Percentiles rank a stretch among this genome's conserved stretches.
Evolutionary conservation across 1,140 invertebrate species (phyloP).

Genomic region (Chelonus insularis): DNA sequence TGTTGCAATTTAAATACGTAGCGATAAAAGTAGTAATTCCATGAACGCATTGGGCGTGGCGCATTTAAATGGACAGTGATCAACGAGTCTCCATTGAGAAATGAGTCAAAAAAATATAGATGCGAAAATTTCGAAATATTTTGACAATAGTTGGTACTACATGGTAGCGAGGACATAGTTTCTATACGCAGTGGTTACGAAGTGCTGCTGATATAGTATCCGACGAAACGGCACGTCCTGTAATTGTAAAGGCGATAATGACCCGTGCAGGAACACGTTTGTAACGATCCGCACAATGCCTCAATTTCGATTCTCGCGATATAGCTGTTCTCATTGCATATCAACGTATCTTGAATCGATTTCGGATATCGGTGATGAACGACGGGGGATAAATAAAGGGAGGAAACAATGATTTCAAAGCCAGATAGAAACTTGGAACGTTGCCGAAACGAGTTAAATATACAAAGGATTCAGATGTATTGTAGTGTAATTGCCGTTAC

Average conservation of each 20-base stretch:
- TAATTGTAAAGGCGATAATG: slow-evolving; percentile 35
- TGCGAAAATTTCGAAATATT: slow-evolving; percentile 27
- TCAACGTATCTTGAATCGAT: slow-evolving; percentile 28
- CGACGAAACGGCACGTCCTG: slow-evolving; percentile 35
- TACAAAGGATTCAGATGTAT: background rate
- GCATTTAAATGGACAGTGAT: slow-evolving; percentile 28
- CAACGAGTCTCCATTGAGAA: slow-evolving; percentile 16
- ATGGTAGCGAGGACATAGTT: background rate
- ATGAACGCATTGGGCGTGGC: slow-evolving; percentile 21
- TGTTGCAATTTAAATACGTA: slow-evolving; percentile 25
- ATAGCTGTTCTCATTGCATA: slow-evolving; percentile 23
- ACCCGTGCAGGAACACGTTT: slow-evolving; percentile 31
- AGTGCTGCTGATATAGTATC: slow-evolving; percentile 25
- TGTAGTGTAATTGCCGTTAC: slow-evolving; percentile 15
- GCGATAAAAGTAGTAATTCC: slow-evolving; percentile 19
- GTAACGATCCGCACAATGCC: slow-evolving; percentile 26
- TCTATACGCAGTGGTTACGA: slow-evolving; percentile 6
- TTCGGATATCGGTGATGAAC: slow-evolving; percentile 25
- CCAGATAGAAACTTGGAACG: slow-evolving; percentile 20
- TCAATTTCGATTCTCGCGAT: slow-evolving; percentile 17
- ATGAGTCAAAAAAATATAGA: slow-evolving; percentile 9
- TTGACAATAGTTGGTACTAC: slow-evolving; percentile 13
- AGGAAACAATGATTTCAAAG: slow-evolving; percentile 21
- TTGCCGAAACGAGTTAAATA: slow-evolving; percentile 13
- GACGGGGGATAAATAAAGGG: slow-evolving; percentile 21